These are phyloP conservation scores for Paramuricea clavata DNA, from an alignment of 92 coral and sea anemone species.

Conservation along the genomic window DNA sequence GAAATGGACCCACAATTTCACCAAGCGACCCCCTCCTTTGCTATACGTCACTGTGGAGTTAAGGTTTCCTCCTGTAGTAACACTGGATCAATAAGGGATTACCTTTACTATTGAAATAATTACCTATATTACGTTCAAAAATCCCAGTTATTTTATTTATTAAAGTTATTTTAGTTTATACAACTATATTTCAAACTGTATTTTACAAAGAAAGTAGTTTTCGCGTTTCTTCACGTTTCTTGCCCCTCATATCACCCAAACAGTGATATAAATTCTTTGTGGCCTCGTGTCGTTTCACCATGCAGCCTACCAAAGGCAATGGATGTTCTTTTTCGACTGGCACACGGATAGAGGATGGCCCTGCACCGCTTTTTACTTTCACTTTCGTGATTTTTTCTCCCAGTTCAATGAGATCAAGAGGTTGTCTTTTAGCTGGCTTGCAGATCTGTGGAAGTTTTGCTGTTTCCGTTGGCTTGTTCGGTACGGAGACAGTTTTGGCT, in stretches of 20 bases:
- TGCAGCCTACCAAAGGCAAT: conserved; percentile 9
- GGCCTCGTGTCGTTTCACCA: conserved; percentile 37
- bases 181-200: neutral
- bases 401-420: conserved; percentile 10
- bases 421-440: neutral
- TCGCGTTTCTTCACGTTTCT: conserved; percentile 15
- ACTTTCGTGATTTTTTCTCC: neutral
- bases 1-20: no score
- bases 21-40: no score
- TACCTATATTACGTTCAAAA: no score
- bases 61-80: no score
- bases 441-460: conserved; percentile 26
- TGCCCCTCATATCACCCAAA: neutral
- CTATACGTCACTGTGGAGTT: no score
- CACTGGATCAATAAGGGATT: no score
- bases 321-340: conserved; percentile 1
- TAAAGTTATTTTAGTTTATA: no score
- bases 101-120: no score
- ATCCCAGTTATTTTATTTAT: no score
- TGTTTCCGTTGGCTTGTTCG: neutral
- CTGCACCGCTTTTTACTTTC: conserved; percentile 20
- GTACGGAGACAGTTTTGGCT: neutral
- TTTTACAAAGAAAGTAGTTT: conserved; percentile 37
- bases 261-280: neutral
- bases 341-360: conserved; percentile 10